Percentiles rank a stretch among this genome's conserved stretches.
Conservation (phyloP, 2,113 vertebrate genomes). For the Oncorhynchus tshawytscha region DNA sequence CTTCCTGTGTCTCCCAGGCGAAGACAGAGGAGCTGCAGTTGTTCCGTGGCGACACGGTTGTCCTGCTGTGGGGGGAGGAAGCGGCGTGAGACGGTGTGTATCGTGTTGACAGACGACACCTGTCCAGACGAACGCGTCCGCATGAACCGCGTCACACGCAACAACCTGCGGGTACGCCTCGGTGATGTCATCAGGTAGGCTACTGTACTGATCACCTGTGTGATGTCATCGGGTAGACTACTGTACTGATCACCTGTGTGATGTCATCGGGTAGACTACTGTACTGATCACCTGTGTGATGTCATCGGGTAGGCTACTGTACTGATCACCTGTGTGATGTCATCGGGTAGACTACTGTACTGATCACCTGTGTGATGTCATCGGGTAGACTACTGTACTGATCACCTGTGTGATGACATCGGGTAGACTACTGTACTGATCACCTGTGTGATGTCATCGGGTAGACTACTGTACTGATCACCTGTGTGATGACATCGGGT, state of each 20-base stretch:
- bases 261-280: slow-evolving; percentile 56
- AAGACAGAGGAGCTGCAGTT: slow-evolving; percentile 69
- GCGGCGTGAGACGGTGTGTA: slow-evolving; percentile 61
- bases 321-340: no score
- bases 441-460: no score
- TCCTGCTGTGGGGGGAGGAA: slow-evolving; percentile 64
- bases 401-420: no score
- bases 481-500: no score
- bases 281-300: background rate
- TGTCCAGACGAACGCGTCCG: slow-evolving; percentile 58
- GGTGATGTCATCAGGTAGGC: slow-evolving; percentile 64
- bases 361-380: no score
- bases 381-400: no score
- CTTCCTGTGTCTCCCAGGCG: slow-evolving; percentile 24
- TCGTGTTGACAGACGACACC: slow-evolving; percentile 57
- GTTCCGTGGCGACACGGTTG: slow-evolving; percentile 64
- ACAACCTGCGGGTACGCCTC: slow-evolving; percentile 65
- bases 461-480: no score
- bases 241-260: slow-evolving; percentile 23
- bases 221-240: no score
- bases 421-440: no score
- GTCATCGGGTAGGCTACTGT: no score
- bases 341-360: no score
- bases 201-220: background rate
- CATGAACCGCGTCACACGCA: slow-evolving; percentile 65